These are phyloP conservation scores for Mantis religiosa DNA, from an alignment of 2,888 invertebrate genomes.

Conservation along the genomic window DNA sequence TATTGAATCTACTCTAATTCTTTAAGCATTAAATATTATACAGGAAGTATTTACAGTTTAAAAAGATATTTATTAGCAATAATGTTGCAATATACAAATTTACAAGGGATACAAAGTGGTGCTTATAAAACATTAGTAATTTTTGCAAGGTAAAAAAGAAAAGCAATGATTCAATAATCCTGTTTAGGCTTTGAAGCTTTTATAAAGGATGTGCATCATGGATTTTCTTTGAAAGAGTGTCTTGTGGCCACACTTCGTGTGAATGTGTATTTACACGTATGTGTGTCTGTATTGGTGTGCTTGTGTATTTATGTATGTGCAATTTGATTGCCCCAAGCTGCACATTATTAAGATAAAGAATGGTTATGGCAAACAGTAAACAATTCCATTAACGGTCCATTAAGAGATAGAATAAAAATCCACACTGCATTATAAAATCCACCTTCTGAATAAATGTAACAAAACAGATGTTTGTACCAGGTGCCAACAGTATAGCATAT, in stretches of 20 bases:
- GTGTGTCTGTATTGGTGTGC: not conserved
- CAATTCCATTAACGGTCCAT: not conserved
- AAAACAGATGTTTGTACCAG: not conserved
- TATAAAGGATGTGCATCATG: not conserved
- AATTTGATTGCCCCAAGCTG: not conserved
- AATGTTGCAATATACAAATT: constrained; percentile 30
- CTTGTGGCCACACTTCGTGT: not conserved
- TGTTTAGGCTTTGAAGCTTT: not conserved
- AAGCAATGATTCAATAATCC: not conserved
- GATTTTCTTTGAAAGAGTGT: not conserved
- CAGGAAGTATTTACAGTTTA: not conserved
- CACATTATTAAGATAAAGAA: not conserved
- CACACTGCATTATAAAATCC: not conserved
- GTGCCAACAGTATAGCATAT: not conserved
- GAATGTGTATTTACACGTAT: not conserved
- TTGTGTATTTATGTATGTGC: not conserved
- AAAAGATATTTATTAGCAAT: constrained; percentile 29
- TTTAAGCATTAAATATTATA: not conserved
- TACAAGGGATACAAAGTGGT: constrained; percentile 27
- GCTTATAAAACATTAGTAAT: constrained; percentile 18
- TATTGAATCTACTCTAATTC: not conserved
- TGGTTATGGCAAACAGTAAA: not conserved
- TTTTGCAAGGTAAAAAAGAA: constrained; percentile 3
- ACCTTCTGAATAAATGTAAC: not conserved
- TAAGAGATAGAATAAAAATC: not conserved